Evolutionary conservation across 2,888 invertebrate species (phyloP).

Genomic region (Agonopterix subpropinquella): DNA sequence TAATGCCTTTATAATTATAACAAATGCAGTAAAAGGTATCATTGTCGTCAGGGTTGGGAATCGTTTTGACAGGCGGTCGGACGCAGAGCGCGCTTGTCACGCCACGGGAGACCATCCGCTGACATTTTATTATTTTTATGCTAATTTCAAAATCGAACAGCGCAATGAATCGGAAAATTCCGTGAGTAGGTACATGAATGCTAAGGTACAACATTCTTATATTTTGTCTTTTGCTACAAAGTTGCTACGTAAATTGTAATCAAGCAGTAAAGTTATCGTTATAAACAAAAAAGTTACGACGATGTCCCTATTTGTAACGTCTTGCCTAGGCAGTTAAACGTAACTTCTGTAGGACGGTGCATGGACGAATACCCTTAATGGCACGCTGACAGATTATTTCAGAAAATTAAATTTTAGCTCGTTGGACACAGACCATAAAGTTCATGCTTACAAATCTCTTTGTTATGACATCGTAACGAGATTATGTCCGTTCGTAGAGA

Average conservation of each 20-base stretch:
- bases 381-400: slow-evolving; percentile 71
- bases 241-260: background rate
- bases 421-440: slow-evolving; percentile 74
- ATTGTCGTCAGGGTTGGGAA: slow-evolving; percentile 32
- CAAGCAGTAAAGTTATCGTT: background rate
- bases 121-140: slow-evolving; percentile 68
- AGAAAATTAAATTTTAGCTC: slow-evolving; percentile 75
- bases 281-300: slow-evolving; percentile 5
- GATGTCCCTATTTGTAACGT: slow-evolving; percentile 18
- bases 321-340: slow-evolving; percentile 37
- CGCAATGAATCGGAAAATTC: slow-evolving; percentile 38
- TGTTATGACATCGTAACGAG: slow-evolving; percentile 75
- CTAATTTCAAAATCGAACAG: slow-evolving; percentile 45
- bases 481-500: slow-evolving; percentile 70
- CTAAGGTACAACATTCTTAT: too few species aligned
- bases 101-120: slow-evolving; percentile 43
- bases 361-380: slow-evolving; percentile 71
- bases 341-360: slow-evolving; percentile 40
- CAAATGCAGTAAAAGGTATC: background rate
- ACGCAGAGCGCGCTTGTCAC: slow-evolving; percentile 30
- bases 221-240: too few species aligned
- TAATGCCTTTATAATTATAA: background rate
- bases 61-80: slow-evolving; percentile 41
- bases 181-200: slow-evolving; percentile 11
- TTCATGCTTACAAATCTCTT: slow-evolving; percentile 75